Evolutionary conservation across 2,797 vertebrate species (phyloP).

Genomic region (Cossypha polioptera): DNA sequence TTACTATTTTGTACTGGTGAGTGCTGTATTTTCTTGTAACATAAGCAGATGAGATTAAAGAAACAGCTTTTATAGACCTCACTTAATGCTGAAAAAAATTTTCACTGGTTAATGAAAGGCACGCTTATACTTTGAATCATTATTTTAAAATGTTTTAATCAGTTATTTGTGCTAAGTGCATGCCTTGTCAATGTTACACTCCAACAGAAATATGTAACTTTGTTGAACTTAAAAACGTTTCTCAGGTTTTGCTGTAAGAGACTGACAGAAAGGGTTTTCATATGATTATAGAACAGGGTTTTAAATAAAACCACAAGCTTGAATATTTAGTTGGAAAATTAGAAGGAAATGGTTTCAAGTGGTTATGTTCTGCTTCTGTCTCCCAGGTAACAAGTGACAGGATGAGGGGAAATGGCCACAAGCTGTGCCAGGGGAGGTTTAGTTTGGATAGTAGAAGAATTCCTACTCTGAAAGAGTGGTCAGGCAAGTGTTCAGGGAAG

Average conservation of each 20-base stretch:
- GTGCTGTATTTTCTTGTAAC: conserved; percentile 83
- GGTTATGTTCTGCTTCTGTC: background rate
- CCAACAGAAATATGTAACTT: background rate
- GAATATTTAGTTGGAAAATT: background rate
- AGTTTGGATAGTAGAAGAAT: background rate
- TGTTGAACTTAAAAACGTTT: background rate
- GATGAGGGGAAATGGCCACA: background rate
- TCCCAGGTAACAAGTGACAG: background rate
- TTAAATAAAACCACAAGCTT: background rate
- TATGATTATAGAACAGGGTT: background rate
- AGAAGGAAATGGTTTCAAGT: background rate
- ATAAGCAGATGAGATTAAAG: conserved; percentile 78
- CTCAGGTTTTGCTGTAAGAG: background rate
- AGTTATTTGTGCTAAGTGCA: background rate
- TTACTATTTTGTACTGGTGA: conserved; percentile 97
- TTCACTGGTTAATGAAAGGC: background rate
- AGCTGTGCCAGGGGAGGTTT: background rate
- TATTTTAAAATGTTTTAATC: background rate
- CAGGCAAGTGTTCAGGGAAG: background rate
- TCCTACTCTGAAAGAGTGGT: background rate
- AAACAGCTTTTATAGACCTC: conserved; percentile 15
- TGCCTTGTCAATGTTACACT: background rate
- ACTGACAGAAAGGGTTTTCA: background rate
- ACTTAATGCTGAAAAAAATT: background rate
- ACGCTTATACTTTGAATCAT: background rate